These are phyloP conservation scores for Ramphastos sulfuratus DNA, from an alignment of 2,113 vertebrate species.

Conservation along the genomic window DNA sequence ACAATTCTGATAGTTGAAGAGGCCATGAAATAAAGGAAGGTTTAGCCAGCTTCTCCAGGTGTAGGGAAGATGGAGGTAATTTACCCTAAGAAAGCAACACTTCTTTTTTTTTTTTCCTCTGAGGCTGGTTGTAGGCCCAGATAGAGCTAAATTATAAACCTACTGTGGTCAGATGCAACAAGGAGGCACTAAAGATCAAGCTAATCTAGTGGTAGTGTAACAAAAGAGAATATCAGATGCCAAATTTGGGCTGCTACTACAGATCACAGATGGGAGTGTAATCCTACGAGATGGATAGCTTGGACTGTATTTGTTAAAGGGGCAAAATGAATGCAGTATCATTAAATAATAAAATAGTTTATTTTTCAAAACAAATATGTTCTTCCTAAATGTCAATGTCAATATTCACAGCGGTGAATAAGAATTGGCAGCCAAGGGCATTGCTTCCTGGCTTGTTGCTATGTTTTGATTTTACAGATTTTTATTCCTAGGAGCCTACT, in stretches of 20 bases:
- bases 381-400: background rate
- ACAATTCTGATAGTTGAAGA: background rate
- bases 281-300: fast-evolving
- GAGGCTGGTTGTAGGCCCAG: background rate
- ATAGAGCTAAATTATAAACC: background rate
- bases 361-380: background rate
- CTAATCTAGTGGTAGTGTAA: background rate
- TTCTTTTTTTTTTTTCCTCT: background rate
- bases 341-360: background rate
- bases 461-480: background rate
- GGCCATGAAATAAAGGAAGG: background rate
- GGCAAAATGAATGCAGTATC: background rate
- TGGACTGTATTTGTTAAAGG: background rate
- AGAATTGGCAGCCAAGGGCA: background rate
- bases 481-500: background rate
- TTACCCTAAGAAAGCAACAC: background rate
- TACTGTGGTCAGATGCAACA: background rate
- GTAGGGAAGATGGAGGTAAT: background rate
- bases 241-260: background rate
- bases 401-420: background rate
- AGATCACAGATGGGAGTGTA: background rate
- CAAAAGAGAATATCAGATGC: background rate
- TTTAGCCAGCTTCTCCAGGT: background rate
- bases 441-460: background rate
- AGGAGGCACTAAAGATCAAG: background rate